A percentile compares a stretch with the other conserved stretches of the same genome.
phyloP scores from a whole-genome alignment of 2,113 vertebrate genomes.

The Panthera uncia region DNA sequence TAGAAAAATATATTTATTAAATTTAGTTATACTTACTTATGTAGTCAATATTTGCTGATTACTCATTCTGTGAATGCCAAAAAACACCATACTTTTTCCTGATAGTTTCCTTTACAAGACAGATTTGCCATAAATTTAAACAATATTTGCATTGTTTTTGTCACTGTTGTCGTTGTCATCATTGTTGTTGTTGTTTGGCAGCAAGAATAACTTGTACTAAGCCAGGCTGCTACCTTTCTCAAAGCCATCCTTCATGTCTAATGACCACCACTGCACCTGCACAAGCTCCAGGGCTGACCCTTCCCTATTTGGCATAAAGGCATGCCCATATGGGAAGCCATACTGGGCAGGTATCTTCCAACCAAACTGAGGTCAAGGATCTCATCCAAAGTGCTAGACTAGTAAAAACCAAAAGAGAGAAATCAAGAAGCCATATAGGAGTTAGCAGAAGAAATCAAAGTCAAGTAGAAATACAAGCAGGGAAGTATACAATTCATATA shows the following conservation, averaged over 20 bases:
- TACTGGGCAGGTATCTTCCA: neutral
- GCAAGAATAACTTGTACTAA: neutral
- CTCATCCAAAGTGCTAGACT: neutral
- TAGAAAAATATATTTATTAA: constrained; percentile 7
- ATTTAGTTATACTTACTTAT: neutral
- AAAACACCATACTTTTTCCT: neutral
- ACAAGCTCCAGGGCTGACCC: neutral
- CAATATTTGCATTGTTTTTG: neutral
- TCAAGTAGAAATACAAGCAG: neutral
- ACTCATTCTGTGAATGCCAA: neutral
- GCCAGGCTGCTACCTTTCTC: neutral
- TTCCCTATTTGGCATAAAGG: neutral
- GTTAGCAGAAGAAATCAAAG: neutral
- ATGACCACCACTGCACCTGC: neutral
- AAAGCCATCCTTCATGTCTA: neutral
- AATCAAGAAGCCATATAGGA: neutral
- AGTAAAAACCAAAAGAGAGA: constrained; percentile 1
- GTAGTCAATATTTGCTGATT: neutral
- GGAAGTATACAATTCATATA: neutral
- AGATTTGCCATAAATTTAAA: neutral
- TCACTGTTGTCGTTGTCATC: too few relatives aligned
- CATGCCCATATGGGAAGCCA: neutral
- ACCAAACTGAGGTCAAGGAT: neutral
- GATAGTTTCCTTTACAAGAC: neutral
- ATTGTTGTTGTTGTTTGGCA: neutral